phyloP scores from a whole-genome alignment of 1,140 invertebrate species.

The Conopomorpha cramerella region DNA sequence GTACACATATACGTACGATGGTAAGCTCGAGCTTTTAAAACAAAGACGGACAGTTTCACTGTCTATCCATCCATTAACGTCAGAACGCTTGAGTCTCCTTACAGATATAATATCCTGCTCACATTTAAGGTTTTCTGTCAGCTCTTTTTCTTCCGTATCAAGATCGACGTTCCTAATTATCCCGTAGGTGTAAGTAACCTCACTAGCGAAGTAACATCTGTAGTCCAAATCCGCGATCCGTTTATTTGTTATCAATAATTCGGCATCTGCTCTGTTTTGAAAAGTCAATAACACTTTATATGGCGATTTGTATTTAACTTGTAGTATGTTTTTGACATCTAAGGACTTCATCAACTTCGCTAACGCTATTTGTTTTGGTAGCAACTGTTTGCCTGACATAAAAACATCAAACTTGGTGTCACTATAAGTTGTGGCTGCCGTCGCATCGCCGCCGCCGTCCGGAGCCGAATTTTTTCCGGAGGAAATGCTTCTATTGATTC shows the following conservation, averaged over 20 bases:
- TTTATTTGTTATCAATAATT: background rate
- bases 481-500: too few species aligned
- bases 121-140: background rate
- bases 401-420: too few species aligned
- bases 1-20: background rate
- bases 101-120: background rate
- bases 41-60: conserved; percentile 1
- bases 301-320: background rate
- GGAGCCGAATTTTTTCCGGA: too few species aligned
- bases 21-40: conserved; percentile 1
- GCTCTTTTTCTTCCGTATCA: background rate
- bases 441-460: too few species aligned
- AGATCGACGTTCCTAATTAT: background rate
- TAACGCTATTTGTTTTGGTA: background rate
- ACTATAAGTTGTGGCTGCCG: too few species aligned
- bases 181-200: background rate
- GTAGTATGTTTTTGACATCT: background rate
- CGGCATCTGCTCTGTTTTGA: background rate
- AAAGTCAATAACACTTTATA: background rate
- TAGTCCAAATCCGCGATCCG: background rate
- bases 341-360: background rate
- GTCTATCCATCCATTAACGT: background rate
- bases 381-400: background rate
- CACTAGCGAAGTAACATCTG: background rate
- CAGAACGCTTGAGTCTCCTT: background rate